phyloP scores from a whole-genome alignment of 2,888 invertebrate species.

The Mythimna ferrago region DNA sequence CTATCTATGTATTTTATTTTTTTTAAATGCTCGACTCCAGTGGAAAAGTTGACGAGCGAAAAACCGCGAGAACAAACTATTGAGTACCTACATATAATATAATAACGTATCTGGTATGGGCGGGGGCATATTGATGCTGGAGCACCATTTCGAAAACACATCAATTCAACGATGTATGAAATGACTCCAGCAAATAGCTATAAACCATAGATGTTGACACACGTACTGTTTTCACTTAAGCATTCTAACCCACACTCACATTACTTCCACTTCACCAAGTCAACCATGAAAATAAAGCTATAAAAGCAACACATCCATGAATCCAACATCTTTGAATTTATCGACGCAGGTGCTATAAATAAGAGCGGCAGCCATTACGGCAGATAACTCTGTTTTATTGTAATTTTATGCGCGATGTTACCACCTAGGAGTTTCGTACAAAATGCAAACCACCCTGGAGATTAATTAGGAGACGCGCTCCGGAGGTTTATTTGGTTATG shows the following conservation, averaged over 20 bases:
- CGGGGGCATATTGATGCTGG: not conserved
- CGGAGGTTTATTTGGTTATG: constrained; percentile 54
- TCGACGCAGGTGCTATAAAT: constrained; percentile 78
- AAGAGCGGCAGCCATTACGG: constrained; percentile 76
- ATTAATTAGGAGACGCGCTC: constrained; percentile 63
- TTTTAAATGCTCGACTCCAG: not conserved
- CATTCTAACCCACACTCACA: constrained; percentile 16
- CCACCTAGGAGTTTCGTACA: constrained; percentile 64
- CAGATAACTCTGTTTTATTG: constrained; percentile 85
- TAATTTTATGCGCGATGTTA: constrained; percentile 83
- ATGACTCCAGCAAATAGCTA: constrained; percentile 4
- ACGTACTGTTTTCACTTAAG: constrained; percentile 49
- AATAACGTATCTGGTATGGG: not conserved
- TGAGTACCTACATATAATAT: not conserved
- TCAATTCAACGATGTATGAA: constrained; percentile 1
- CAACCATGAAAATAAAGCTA: constrained; percentile 54
- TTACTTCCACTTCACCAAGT: constrained; percentile 52
- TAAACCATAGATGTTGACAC: constrained; percentile 42
- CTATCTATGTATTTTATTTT: not conserved
- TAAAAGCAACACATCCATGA: constrained; percentile 62
- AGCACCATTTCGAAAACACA: constrained; percentile 3
- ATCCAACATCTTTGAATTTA: constrained; percentile 66
- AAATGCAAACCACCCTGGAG: constrained; percentile 65
- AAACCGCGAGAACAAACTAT: not conserved
- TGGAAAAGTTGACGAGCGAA: not conserved